Evolutionary conservation across 2,888 invertebrate genomes (phyloP).

Genomic region (Pheosia tremula): DNA sequence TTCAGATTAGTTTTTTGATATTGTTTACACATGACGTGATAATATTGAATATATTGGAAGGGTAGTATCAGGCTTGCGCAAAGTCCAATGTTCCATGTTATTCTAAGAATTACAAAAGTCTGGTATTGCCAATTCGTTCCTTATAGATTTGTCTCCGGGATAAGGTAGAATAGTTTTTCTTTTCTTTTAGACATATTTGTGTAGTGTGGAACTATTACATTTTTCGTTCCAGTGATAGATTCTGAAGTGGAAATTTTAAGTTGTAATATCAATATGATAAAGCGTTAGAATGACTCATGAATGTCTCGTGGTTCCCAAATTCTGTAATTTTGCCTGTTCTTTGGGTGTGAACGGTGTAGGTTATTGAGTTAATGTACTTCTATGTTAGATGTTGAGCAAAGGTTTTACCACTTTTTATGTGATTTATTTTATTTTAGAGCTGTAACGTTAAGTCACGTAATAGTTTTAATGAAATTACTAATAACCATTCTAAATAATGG

Average conservation of each 20-base stretch:
- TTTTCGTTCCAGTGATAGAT: conserved; percentile 46
- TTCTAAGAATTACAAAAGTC: not conserved
- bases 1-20: conserved; percentile 34
- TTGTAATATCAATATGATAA: conserved; percentile 15
- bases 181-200: conserved; percentile 66
- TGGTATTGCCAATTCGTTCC: conserved; percentile 32
- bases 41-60: not conserved
- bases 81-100: not conserved
- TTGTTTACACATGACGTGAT: conserved; percentile 27
- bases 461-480: not conserved
- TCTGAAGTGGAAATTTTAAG: conserved; percentile 41
- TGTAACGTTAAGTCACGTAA: conserved; percentile 6
- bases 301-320: conserved; percentile 16
- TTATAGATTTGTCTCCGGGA: conserved; percentile 58
- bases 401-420: conserved; percentile 1
- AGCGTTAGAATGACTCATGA: not conserved
- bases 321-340: conserved; percentile 9
- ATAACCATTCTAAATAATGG: conserved; percentile 12
- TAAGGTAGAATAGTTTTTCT: conserved; percentile 53
- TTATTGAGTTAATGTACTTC: not conserved
- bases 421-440: conserved; percentile 10
- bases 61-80: conserved; percentile 6
- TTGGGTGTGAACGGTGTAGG: not conserved
- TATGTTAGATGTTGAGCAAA: not conserved
- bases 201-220: conserved; percentile 51